Evolutionary conservation across 2,113 vertebrate species (phyloP), one percentile per base, ranked within the genome.

Genomic region (Hippolais icterina): DNA sequence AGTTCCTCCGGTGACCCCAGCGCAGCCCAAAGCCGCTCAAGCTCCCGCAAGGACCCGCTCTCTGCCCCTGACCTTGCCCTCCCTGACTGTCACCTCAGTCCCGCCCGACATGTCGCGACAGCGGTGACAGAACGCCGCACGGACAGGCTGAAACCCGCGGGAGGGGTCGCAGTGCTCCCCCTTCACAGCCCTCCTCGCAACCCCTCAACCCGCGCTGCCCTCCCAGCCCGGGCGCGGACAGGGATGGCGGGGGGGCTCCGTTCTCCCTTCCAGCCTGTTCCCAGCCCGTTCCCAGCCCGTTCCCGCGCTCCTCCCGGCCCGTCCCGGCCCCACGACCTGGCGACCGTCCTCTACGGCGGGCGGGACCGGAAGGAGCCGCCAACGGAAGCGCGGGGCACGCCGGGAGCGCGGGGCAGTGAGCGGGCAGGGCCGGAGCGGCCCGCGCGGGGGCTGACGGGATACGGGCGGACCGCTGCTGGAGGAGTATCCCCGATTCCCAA

Each of bases 291-390:
- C 69, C 92, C 61, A 1, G 5, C 25, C 15, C 12, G 11, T 9
- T 8, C 69, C 92, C 65, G 6, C 66, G 12, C 23, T 11, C 11
- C 17, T 6, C 83, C 72, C 63, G 27, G 7, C 56, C 81, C 54
- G n/a, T 31, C 54, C 42, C 60, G 63, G 33, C 82, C 81, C 5
- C 12, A 46, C 81, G 93, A 96, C 94, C 90, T 93, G 65, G n/a
- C 96, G 92, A 94, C 93, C 81, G 94, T 97, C 96, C 96, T 97
- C 97, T 94, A 87, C 69, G 41, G 80, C 72, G 65, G 61, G 41
- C 46, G 47, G 81, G 31, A 39, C 70, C 95, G 96, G 96, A 96
- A 97, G 90, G 61, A 64, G 44, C 2, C 4, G 39, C 41, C 27
- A 4, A 1, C 93, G 93, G 93, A 95, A 92, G 61, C 68, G 96